Percentiles rank a stretch among this genome's conserved stretches.
phyloP scores from a whole-genome alignment of 2,113 vertebrate genomes.

The Polypterus senegalus region DNA sequence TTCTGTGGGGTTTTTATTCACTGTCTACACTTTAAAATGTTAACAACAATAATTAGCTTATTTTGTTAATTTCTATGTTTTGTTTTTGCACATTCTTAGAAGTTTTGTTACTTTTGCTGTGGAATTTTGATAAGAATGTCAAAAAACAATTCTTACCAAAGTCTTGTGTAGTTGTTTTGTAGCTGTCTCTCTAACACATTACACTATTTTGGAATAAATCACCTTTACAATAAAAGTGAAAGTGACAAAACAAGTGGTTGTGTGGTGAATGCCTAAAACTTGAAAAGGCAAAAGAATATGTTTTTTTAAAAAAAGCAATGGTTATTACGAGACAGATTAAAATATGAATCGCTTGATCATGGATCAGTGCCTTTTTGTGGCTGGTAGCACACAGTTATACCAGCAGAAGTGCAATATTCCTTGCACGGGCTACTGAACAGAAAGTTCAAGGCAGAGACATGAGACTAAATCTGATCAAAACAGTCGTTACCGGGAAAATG shows the following conservation, averaged over 20 bases:
- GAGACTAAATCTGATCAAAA: no score
- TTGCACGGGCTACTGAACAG: no score
- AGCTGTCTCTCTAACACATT: conserved; percentile 59
- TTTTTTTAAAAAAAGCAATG: no score
- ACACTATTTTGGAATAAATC: conserved; percentile 80
- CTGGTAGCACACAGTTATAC: no score
- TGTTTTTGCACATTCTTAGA: conserved; percentile 36
- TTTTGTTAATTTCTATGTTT: conserved; percentile 34
- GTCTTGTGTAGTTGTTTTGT: conserved; percentile 78
- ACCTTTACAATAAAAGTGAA: conserved; percentile 79
- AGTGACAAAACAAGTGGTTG: conserved; percentile 36
- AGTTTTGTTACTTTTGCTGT: conserved; percentile 41
- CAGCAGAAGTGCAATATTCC: no score
- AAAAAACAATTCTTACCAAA: conserved; percentile 73
- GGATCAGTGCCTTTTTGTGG: no score
- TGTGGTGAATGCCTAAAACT: no score
- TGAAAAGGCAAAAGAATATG: no score
- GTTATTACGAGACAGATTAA: no score
- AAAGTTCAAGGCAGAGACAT: no score
- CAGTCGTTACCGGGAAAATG: no score
- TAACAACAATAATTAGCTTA: conserved; percentile 30
- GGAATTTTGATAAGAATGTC: conserved; percentile 56
- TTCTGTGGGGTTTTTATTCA: conserved; percentile 38
- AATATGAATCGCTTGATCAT: no score
- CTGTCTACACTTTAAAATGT: conserved; percentile 29